Base-by-base conservation (phyloP, 2,113 vertebrate genomes). In the Forbesichthys agassizii region DNA sequence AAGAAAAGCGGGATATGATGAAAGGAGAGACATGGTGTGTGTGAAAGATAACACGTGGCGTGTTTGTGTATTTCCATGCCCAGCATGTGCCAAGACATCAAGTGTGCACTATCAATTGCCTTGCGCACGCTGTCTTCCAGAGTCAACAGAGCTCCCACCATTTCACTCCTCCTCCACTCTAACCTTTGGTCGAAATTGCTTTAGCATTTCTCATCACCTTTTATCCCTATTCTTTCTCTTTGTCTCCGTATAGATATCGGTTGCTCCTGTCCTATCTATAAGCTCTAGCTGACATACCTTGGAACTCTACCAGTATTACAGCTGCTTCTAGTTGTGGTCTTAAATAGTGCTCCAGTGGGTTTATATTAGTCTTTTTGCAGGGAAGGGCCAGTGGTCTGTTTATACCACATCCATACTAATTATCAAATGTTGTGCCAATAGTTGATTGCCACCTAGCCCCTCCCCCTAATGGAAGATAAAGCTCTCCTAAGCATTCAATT, bases 11-110 rank as follows among this genome's bases (percentile, higher is more conserved):
- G 3, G 49, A 14, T 12, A 52, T 12, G 13, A 52, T 52, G 49
- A 12, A 42, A 16, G 48, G 46, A 46, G 58, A 54, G 49, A 10
- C 49, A 52, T 13, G n/a, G 13, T 53, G 52, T 53, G 52, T 53
- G 27, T 27, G 49, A 47, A 47, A 78, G 66, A 68, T 48, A 57
- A 1, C 58, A 16, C 68, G 48, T 58, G 48, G 48, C 13, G 53
- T 72, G 71, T 82, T 80, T 77, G 48, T 69, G 47, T 36, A 54
- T 81, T 69, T 51, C 71, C 61, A 60, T 49, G 60, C 53, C 48
- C 48, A 65, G n/a, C 46, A 20, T 74, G 56, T 81, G 79, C 88
- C 74, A 86, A 86, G 71, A 79, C 69, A 71, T 90, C 84, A 84
- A 65, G 64, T 85, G 86, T 75, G 48, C 81, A 27, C 27, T 72